Conservation (phyloP, 1,140 invertebrate genomes). For the Gonioctena quinquepunctata region DNA sequence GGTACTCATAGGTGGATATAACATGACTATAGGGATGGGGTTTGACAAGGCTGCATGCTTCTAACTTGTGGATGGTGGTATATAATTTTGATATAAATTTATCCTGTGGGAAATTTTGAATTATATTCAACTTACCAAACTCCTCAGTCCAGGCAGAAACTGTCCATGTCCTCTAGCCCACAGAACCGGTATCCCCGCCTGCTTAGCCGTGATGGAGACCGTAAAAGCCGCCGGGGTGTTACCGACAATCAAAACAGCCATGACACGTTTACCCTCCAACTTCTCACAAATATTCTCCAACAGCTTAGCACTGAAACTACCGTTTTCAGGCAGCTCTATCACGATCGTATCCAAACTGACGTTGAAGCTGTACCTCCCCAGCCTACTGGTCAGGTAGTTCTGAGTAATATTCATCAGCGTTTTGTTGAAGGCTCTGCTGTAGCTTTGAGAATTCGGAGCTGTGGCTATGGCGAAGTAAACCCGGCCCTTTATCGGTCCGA, state of each 20-base stretch:
- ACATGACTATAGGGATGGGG: no score
- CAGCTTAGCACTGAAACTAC: constrained; percentile 52
- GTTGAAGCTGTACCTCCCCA: constrained; percentile 39
- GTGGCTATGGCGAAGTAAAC: constrained; percentile 53
- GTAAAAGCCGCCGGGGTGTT: constrained; percentile 54
- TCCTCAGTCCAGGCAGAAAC: constrained; percentile 48
- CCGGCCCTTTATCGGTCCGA: constrained; percentile 19
- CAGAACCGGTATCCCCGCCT: constrained; percentile 53
- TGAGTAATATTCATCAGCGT: constrained; percentile 52
- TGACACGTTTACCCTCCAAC: constrained; percentile 52
- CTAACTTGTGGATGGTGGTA: no score
- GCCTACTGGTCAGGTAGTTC: constrained; percentile 37
- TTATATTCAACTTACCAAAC: constrained; percentile 47
- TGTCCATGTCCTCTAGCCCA: constrained; percentile 52
- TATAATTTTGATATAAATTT: no score
- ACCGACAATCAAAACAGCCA: constrained; percentile 53
- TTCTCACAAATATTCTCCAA: constrained; percentile 50
- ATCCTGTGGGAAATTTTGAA: no score
- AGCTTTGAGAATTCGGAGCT: constrained; percentile 42
- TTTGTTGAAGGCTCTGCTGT: constrained; percentile 52
- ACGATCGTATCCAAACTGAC: constrained; percentile 50
- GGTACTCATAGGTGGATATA: no score
- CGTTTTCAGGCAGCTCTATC: constrained; percentile 52
- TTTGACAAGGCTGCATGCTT: no score
- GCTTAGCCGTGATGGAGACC: constrained; percentile 51